These are phyloP conservation scores for Ooceraea biroi DNA, from an alignment of 1,140 invertebrate genomes.

Conservation along the genomic window DNA sequence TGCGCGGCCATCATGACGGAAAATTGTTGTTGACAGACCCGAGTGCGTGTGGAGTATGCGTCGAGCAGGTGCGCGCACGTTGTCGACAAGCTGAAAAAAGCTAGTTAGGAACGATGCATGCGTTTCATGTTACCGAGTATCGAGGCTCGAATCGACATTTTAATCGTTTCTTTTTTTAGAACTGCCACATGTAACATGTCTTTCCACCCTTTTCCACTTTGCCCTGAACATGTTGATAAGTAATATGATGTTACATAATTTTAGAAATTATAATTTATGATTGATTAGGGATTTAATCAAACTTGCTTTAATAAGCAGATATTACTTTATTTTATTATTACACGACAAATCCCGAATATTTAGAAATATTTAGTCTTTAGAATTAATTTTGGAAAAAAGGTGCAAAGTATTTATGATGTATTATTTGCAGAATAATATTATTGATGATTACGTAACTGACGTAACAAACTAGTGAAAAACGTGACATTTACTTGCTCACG, in stretches of 20 bases:
- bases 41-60: constrained; percentile 60
- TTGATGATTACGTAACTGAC: not conserved
- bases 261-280: no score
- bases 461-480: not conserved
- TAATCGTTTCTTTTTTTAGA: not conserved
- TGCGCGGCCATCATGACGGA: constrained; percentile 66
- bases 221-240: no score
- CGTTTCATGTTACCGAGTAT: not conserved
- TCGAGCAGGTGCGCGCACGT: not conserved
- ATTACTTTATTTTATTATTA: not conserved
- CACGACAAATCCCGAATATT: not conserved
- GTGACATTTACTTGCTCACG: not conserved
- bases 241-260: no score
- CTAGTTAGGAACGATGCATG: constrained; percentile 32
- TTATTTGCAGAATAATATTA: not conserved
- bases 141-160: constrained; percentile 3
- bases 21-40: constrained; percentile 73
- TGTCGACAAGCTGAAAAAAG: constrained; percentile 43
- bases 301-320: no score
- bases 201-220: not conserved
- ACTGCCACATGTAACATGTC: not conserved
- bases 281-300: no score
- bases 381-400: not conserved
- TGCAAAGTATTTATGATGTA: not conserved
- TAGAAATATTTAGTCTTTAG: not conserved